A percentile compares a stretch with the other conserved stretches of the same genome.
These are phyloP conservation scores for Rambutsinella grinnellia DNA, from an alignment of 2,888 invertebrate genomes.

Conservation along the genomic window DNA sequence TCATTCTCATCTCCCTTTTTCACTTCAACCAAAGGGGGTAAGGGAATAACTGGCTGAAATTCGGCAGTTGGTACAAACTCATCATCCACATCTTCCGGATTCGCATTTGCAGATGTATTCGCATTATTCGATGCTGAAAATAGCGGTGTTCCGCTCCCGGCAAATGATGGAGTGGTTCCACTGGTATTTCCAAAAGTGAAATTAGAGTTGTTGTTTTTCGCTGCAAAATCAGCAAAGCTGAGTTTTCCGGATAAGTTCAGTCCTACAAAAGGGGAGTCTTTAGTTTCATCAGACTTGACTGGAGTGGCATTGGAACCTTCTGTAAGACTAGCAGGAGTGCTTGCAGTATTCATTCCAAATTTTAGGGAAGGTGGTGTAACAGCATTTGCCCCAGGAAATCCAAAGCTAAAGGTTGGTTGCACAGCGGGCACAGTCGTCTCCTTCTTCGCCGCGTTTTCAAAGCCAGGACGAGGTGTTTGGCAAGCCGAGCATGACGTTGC, in stretches of 20 bases:
- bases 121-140: not conserved
- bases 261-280: not conserved
- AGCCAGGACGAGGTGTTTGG: not conserved
- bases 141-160: too few species aligned
- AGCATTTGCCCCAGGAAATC: slow-evolving; percentile 10
- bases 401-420: slow-evolving; percentile 1
- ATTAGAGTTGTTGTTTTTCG: slow-evolving; percentile 1
- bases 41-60: slow-evolving; percentile 89
- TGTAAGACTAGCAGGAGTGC: too few species aligned
- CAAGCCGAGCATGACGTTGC: not conserved
- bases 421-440: not conserved
- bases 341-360: too few species aligned
- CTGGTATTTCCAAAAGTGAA: slow-evolving; percentile 21
- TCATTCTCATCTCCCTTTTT: too few species aligned
- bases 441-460: not conserved
- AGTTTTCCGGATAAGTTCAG: slow-evolving; percentile 18
- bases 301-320: too few species aligned
- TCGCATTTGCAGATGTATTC: slow-evolving; percentile 47
- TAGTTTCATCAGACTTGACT: slow-evolving; percentile 1
- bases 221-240: slow-evolving; percentile 39
- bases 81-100: slow-evolving; percentile 72
- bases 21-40: slow-evolving; percentile 91
- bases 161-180: too few species aligned
- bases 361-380: too few species aligned
- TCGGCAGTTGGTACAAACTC: slow-evolving; percentile 88